These are phyloP conservation scores for Stenodera caucasica DNA, from an alignment of 2,888 invertebrate species.

Conservation along the genomic window DNA sequence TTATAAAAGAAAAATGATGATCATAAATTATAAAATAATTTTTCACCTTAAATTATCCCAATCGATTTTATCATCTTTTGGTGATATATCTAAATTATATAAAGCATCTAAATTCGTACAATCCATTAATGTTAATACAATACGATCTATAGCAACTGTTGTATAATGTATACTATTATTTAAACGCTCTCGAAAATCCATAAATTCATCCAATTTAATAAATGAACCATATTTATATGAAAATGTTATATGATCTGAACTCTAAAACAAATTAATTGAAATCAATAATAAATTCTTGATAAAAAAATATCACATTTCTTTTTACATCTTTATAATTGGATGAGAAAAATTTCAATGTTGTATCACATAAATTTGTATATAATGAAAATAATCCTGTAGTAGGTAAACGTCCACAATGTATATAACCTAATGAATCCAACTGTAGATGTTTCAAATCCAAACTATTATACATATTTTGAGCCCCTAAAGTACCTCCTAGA, in stretches of 20 bases:
- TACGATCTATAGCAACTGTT: conserved; percentile 66
- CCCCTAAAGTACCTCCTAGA: conserved; percentile 72
- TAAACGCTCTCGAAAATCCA: conserved; percentile 78
- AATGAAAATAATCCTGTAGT: conserved; percentile 71
- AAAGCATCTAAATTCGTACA: conserved; percentile 59
- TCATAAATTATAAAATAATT: too few relatives aligned
- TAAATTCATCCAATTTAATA: conserved; percentile 87
- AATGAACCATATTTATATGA: conserved; percentile 95
- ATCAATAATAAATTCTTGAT: not conserved
- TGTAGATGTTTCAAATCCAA: conserved; percentile 93
- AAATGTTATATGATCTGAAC: conserved; percentile 86
- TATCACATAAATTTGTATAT: conserved; percentile 71
- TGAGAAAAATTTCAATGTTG: conserved; percentile 82
- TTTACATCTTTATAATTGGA: conserved; percentile 86
- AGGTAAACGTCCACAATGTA: conserved; percentile 75
- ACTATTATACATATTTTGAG: conserved; percentile 72
- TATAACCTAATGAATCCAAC: conserved; percentile 86
- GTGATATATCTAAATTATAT: conserved; percentile 62
- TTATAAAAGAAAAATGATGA: too few relatives aligned
- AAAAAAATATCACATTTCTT: not conserved
- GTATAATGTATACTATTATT: conserved; percentile 81
- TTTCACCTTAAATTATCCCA: conserved; percentile 60
- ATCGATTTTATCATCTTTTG: conserved; percentile 62
- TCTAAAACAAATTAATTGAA: conserved; percentile 59
- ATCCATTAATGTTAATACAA: conserved; percentile 68